Evolutionary conservation across 2,888 invertebrate genomes (phyloP).

Genomic region (Mesorhabditis spiculigera): DNA sequence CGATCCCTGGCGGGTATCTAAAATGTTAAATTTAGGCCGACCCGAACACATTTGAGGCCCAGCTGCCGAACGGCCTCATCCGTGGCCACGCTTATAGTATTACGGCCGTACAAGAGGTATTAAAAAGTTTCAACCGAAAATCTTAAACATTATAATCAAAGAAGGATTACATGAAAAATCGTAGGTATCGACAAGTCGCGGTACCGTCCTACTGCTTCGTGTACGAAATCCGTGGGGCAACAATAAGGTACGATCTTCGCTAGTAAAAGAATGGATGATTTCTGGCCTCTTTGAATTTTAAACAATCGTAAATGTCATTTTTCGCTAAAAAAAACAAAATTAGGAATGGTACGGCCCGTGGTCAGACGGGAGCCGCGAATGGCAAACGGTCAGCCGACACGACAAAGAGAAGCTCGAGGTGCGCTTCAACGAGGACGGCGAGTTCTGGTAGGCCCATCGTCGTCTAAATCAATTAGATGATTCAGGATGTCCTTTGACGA

Average conservation of each 20-base stretch:
- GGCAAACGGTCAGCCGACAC: slow-evolving; percentile 79
- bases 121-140: slow-evolving; percentile 55
- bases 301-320: too few relatives aligned
- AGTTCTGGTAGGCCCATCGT: slow-evolving; percentile 74
- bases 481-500: slow-evolving; percentile 78
- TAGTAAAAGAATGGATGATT: neutral
- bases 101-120: slow-evolving; percentile 74
- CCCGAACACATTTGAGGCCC: slow-evolving; percentile 75
- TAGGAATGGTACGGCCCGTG: slow-evolving; percentile 91
- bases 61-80: slow-evolving; percentile 77
- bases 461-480: slow-evolving; percentile 70
- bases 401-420: slow-evolving; percentile 81
- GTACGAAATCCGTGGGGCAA: slow-evolving; percentile 93
- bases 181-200: slow-evolving; percentile 62
- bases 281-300: slow-evolving; percentile 57
- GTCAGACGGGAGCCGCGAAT: slow-evolving; percentile 74
- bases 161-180: slow-evolving; percentile 68
- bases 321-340: slow-evolving; percentile 63
- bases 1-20: neutral
- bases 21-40: slow-evolving; percentile 69
- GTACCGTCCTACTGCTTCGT: slow-evolving; percentile 78
- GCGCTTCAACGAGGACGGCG: slow-evolving; percentile 86
- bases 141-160: slow-evolving; percentile 79
- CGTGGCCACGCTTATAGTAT: slow-evolving; percentile 89
- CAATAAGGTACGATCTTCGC: slow-evolving; percentile 57